Evolutionary conservation across 2,797 vertebrate species (phyloP).

Genomic region (Peromyscus melanophrys): DNA sequence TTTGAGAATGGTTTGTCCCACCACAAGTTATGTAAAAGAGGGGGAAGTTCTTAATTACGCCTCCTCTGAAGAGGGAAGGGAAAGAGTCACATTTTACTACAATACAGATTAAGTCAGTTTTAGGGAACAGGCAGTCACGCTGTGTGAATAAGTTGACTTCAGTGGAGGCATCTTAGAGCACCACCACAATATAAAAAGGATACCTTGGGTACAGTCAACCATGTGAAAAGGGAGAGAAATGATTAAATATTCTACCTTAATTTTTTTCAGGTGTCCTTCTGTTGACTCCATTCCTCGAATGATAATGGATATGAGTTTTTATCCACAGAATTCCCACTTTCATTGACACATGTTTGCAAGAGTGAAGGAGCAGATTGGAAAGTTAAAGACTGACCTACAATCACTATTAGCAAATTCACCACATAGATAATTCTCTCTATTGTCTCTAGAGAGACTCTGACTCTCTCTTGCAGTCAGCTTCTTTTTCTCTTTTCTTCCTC

Average conservation of each 20-base stretch:
- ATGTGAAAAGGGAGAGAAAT: background rate
- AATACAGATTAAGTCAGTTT: background rate
- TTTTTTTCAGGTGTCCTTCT: background rate
- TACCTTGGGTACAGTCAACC: background rate
- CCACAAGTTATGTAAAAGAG: background rate
- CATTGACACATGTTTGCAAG: background rate
- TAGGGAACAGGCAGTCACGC: background rate
- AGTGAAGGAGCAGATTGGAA: background rate
- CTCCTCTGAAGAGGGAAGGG: background rate
- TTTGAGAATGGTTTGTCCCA: background rate
- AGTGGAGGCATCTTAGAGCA: too few relatives aligned
- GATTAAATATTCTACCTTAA: background rate
- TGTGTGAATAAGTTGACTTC: background rate
- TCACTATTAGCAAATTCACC: background rate
- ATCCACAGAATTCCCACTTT: background rate
- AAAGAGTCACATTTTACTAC: background rate
- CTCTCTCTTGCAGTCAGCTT: too few relatives aligned
- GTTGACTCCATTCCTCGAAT: background rate
- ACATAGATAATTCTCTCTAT: background rate
- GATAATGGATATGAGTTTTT: background rate
- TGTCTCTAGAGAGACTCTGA: background rate
- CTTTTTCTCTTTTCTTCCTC: background rate
- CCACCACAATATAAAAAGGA: background rate
- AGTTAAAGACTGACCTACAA: background rate
- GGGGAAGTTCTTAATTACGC: fast-evolving